Base-by-base conservation (phyloP, 2,888 invertebrate genomes). In the Seira musarum region DNA sequence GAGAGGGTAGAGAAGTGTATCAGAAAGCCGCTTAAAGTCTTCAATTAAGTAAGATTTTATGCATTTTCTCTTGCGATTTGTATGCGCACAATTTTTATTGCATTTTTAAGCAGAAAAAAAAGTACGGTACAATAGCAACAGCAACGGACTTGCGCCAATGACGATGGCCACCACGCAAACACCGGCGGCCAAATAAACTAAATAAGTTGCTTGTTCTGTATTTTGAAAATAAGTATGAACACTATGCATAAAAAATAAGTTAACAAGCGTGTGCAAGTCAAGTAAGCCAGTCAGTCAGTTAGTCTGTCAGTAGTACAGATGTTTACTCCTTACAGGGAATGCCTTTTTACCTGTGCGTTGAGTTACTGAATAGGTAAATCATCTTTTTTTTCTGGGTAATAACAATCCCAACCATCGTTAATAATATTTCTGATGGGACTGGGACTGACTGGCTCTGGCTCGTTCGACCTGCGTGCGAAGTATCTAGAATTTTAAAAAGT, bases 291-390 rank as follows among this genome's bases (percentile, higher is more conserved):
- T 25, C 74, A 66, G 61, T 15, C 53, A 70, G 70, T 77, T 30
- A 70, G 77, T 70, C 70, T 64, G 76, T 69, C 73, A 69, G 70
- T 77, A 67, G 66, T 71, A 78, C 78, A 71, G 78, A 78, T 71
- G 78, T 63, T 77, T 69, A 17, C 57, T 69, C 69, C 13, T 69
- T 15, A 60, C 17, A 13, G 24, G 53, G 53, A 53, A 53, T 53
- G 3, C 25, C 22, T 46, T n/a, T 69, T 15, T 15, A 13, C 15
- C 57, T 57, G 60, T 69, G 57, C 30, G 60, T 6, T 60, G n/a
- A n/a, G n/a, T n/a, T n/a, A n/a, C 30, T 30, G 30, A 53, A 53
- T 53, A 53, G 53, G 53, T 22, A 35, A 53, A 46, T 71, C 22
- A 60, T 49, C 68, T 60, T 35, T 17, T 25, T 13, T 57, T 17